Conservation (phyloP, 2,797 vertebrate genomes). For the Cyprinodon diabolis region DNA sequence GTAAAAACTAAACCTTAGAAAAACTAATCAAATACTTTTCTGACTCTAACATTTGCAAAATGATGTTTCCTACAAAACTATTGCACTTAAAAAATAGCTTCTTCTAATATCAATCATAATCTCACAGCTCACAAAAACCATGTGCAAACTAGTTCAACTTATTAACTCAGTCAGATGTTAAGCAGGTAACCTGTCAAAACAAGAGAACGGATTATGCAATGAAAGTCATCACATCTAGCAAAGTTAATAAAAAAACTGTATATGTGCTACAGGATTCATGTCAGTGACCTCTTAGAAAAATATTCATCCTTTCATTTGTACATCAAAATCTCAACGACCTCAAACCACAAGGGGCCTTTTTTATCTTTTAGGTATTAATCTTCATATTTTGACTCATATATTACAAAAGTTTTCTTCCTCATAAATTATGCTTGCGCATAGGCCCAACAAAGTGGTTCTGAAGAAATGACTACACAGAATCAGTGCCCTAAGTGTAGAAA, state of each 20-base stretch:
- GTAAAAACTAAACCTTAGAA: slow-evolving; percentile 37
- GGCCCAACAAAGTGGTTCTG: slow-evolving; percentile 32
- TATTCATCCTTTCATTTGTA: slow-evolving; percentile 13
- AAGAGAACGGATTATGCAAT: slow-evolving; percentile 36
- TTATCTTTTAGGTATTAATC: slow-evolving; percentile 26
- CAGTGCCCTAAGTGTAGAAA: slow-evolving; percentile 42
- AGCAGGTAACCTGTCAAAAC: slow-evolving; percentile 43
- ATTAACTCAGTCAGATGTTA: slow-evolving; percentile 38
- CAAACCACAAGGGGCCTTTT: slow-evolving; percentile 33
- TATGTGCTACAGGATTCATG: slow-evolving; percentile 39
- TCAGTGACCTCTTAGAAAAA: slow-evolving; percentile 19
- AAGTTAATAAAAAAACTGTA: slow-evolving; percentile 38
- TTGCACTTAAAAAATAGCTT: slow-evolving; percentile 78
- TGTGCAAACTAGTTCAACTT: slow-evolving; percentile 65
- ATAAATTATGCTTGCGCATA: slow-evolving; percentile 56
- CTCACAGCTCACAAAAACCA: slow-evolving; percentile 47
- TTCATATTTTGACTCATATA: slow-evolving; percentile 34
- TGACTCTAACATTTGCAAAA: slow-evolving; percentile 54
- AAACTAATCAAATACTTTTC: slow-evolving; percentile 58
- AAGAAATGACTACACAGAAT: slow-evolving; percentile 31
- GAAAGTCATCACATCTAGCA: slow-evolving; percentile 37
- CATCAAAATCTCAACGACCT: slow-evolving; percentile 16
- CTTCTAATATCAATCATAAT: slow-evolving; percentile 66
- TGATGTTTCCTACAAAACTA: slow-evolving; percentile 72
- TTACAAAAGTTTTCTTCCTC: slow-evolving; percentile 32